Base-by-base conservation (phyloP, 2,113 vertebrate genomes). In the Ceyx melanurus region DNA sequence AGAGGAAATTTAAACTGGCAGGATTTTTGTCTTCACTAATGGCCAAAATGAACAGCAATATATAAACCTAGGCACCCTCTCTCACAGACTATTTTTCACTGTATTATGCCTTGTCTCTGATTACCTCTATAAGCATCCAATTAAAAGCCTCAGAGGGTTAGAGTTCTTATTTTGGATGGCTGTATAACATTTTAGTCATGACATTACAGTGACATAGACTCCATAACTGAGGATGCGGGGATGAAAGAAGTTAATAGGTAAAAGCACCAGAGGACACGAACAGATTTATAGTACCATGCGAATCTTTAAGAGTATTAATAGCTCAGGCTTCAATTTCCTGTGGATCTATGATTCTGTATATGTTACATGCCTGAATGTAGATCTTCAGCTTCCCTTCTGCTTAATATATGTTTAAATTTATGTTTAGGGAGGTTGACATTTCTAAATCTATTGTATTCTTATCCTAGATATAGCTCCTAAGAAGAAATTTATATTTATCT, bases 1-100 rank as follows among this genome's bases (percentile, higher is more conserved):
- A 81, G n/a, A 61, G 15, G 37, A 88, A 90, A 81, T 84, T 78
- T 40, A 72, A 90, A 88, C 23, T 9, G 53, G 21, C 10, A 79
- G 26, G 29, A 45, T 48, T 90, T 75, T 95, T 86, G 8, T 50
- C 57, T 61, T 84, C 45, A 22, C 5, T 89, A 66, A 40, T 76
- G 31, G 28, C 42, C 82, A 70, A 73, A 73, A 16, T 10, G n/a
- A 28, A n/a, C 11, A 7, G 31, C 17, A 66, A 28, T 15, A 70
- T 21, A 70, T 79, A 92, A 92, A 67, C 20, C 15, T 9, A 50
- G 43, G 5, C 28, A 70, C 25, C 37, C 58, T 15, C 20, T 90
- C 42, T 72, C 2, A 37, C 0, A 48, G 3, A 37, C 4, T 57
- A 4, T 45, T 92, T 83, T 86, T 60, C 13, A 35, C 1, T 35